Evolutionary conservation across 1,140 invertebrate species (phyloP), one percentile per base, ranked within the genome.

Genomic region (Glossosoma conforme): DNA sequence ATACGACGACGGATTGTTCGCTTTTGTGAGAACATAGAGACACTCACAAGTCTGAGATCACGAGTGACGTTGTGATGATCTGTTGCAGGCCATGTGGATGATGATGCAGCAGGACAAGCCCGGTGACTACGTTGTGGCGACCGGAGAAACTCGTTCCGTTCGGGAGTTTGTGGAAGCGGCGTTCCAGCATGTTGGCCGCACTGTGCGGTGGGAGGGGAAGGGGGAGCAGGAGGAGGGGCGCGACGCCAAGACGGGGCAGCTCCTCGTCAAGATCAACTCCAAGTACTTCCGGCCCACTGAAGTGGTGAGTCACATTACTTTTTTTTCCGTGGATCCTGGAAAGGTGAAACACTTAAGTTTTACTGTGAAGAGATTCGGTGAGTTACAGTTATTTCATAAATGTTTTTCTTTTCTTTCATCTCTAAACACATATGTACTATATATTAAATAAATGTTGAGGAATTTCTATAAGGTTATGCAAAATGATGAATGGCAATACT

Each of bases 261-360:
- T 97, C n/a, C 78, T 95, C 10, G 86, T 99, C 9, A 83, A 80
- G 65, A 82, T 99, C 11, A 97, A 98, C 75, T 81, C 90, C 0
- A 96, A 95, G 69, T 98, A 89, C 75, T 98, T 97, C 66, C 79
- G 97, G 44, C 97, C 97, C 19, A 95, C 97, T 3, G 96, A 98
- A 89, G 97, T 99, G 61, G 91, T 93, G 73, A 84, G 89, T 80
- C n/a, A n/a, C n/a, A 10, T 6, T 33, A 13, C 15, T 4, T 28
- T 6, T 28, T 28, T 28, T 28, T 6, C 25, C 25, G n/a, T 28
- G n/a, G 6, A 28, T 28, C n/a, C 6, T 28, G 25, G 6, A 28
- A 28, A 28, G 25, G 25, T 28, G n/a, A 28, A 8, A 8, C 6
- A 28, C 6, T n/a, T 28, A 28, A 28, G 6, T 28, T 8, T 28